Base-by-base conservation (phyloP, 92 coral and sea anemone species). In the Actinernus sp. region DNA sequence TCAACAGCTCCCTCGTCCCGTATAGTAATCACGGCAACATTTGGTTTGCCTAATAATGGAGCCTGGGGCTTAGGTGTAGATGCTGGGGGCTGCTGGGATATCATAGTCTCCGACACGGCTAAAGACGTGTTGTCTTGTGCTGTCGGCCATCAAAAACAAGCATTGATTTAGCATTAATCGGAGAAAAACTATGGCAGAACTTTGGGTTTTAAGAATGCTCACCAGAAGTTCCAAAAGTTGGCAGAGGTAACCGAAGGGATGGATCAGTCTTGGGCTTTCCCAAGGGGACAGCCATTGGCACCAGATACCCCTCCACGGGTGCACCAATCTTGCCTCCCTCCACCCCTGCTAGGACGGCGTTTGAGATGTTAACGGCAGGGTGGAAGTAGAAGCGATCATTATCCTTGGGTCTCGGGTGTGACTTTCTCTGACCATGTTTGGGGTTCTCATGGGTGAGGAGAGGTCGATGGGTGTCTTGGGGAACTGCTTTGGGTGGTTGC, bases 251-350 rank as follows among this genome's bases (percentile, higher is more conserved):
- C 47, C 99, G 88, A 17, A 95, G 76, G 1, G 90, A 84, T 31
- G 91, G 88, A 33, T 95, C 88, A 44, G 91, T 95, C 64, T 79
- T 91, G 18, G 99, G 97, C 69, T 69, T 91, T 37, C 97, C 97
- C 17, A 95, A 83, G 41, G 99, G 99, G 31, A 95, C 83, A 36
- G 99, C 99, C 97, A 95, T 91, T 14, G 97, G 93, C 37, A 91
- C 81, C 40, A 92, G 70, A 41, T 88, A 92, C 10, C 99, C 99
- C 46, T 85, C 92, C 28, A 95, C 68, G 16, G 99, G 99, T 29
- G 80, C 82, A 24, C 65, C 70, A 55, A 64, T 76, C 45, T 55
- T 31, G n/a, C 33, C 59, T 24, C 49, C 58, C 39, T 55, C 83
- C 59, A 63, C 86, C 27, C 74, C 82, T 23, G 70, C 33, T 1